Conservation (phyloP, 2,888 invertebrate species). For the Drosophila macrospina region DNA sequence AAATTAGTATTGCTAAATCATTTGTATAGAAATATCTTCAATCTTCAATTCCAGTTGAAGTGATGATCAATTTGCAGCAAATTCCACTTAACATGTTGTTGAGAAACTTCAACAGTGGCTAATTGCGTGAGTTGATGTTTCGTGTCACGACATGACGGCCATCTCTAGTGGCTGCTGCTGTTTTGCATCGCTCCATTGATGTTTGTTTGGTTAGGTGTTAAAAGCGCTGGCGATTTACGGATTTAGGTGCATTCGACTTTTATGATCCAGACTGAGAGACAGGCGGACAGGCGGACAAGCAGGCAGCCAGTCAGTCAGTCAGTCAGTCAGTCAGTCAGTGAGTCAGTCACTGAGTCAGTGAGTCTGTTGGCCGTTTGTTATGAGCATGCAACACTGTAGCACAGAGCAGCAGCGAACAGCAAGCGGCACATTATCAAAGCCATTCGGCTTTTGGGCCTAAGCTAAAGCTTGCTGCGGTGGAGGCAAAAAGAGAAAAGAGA, state of each 20-base stretch:
- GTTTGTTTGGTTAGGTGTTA: slow-evolving; percentile 59
- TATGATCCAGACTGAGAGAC: slow-evolving; percentile 25
- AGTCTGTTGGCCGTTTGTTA: slow-evolving; percentile 8
- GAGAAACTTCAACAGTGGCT: background rate
- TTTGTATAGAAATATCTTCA: too few species aligned
- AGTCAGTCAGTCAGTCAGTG: slow-evolving; percentile 8
- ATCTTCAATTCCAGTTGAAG: too few species aligned
- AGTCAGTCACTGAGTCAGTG: slow-evolving; percentile 10
- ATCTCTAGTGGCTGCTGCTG: slow-evolving; percentile 9
- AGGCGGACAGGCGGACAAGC: too few species aligned
- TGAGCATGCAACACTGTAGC: slow-evolving; percentile 16
- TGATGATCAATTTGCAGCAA: too few species aligned
- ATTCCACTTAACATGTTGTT: background rate
- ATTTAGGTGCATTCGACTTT: slow-evolving; percentile 47
- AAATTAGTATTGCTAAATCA: too few species aligned
- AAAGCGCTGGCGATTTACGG: slow-evolving; percentile 52
- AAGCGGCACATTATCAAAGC: slow-evolving; percentile 42
- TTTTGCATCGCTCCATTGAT: slow-evolving; percentile 27
- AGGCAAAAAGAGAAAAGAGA: background rate
- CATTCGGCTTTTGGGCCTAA: slow-evolving; percentile 36
- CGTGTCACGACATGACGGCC: slow-evolving; percentile 10
- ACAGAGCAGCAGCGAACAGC: background rate
- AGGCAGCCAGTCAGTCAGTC: slow-evolving; percentile 11
- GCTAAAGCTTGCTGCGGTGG: slow-evolving; percentile 10
- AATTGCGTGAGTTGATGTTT: background rate